phyloP scores from a whole-genome alignment of 2,113 vertebrate species.

The Dipodomys merriami region DNA sequence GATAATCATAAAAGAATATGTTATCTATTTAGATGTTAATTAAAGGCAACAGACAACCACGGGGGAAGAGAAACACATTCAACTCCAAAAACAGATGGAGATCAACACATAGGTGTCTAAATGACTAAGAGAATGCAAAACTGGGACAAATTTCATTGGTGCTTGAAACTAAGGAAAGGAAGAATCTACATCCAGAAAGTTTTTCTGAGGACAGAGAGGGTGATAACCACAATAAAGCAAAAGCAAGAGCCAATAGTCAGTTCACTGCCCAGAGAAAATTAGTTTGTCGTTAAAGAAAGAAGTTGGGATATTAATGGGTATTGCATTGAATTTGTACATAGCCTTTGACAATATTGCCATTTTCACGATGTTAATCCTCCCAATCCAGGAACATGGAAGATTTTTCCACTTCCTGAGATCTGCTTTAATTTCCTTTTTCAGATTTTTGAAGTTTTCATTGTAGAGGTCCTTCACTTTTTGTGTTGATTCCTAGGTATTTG shows the following conservation, averaged over 20 bases:
- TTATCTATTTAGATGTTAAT: slow-evolving; percentile 50
- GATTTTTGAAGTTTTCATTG: too few relatives aligned
- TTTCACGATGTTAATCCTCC: too few relatives aligned
- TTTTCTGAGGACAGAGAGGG: background rate
- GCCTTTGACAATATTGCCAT: too few relatives aligned
- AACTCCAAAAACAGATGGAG: background rate
- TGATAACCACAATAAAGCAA: background rate
- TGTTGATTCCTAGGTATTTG: too few relatives aligned
- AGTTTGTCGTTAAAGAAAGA: background rate
- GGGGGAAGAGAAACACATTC: background rate
- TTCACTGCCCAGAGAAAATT: background rate
- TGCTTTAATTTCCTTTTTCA: too few relatives aligned
- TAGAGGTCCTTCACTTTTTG: too few relatives aligned
- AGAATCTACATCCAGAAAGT: background rate
- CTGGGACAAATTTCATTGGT: background rate
- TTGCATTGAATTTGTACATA: too few relatives aligned
- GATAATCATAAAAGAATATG: slow-evolving; percentile 43
- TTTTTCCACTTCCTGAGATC: too few relatives aligned
- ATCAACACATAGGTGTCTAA: background rate
- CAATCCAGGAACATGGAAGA: too few relatives aligned
- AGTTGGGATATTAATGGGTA: too few relatives aligned
- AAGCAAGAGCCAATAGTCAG: background rate
- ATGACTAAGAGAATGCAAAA: background rate
- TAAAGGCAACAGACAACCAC: slow-evolving; percentile 41
- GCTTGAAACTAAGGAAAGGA: background rate